Percentiles rank a stretch among this genome's conserved stretches.
These are phyloP conservation scores for Tinamus major DNA, from an alignment of 2,797 vertebrate species.

Conservation along the genomic window DNA sequence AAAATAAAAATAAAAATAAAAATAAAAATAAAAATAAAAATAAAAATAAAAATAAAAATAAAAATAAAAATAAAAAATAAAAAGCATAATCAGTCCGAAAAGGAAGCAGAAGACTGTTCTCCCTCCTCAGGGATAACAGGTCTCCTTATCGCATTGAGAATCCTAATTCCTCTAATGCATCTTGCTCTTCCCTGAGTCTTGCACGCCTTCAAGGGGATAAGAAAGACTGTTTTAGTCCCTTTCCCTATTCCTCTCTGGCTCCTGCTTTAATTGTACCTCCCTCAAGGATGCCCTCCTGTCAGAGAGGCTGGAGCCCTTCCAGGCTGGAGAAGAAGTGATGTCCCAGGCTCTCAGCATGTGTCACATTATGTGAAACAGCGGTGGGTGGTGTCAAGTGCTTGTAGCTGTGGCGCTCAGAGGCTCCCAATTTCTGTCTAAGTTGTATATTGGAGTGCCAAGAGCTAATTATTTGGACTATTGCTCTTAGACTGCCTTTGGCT, in stretches of 20 bases:
- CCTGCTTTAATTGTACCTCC: background rate
- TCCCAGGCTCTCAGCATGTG: background rate
- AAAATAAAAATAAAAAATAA: background rate
- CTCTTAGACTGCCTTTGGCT: background rate
- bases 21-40: background rate
- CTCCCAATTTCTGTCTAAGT: background rate
- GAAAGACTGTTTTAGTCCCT: background rate
- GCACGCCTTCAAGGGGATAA: background rate
- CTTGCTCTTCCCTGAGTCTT: background rate
- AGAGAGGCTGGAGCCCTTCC: background rate
- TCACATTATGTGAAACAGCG: rapidly evolving
- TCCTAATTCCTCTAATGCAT: background rate
- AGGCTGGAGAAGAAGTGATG: background rate
- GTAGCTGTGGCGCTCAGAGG: rapidly evolving
- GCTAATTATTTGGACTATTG: background rate
- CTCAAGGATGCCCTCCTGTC: background rate
- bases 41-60: background rate
- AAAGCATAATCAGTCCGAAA: background rate
- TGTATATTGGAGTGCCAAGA: background rate
- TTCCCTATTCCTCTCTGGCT: background rate
- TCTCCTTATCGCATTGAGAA: background rate
- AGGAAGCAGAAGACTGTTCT: background rate
- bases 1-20: background rate
- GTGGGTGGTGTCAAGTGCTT: background rate
- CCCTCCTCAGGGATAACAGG: background rate